Conservation (phyloP, 2,797 vertebrate species). For the Helicolenus hilgendorfi region DNA sequence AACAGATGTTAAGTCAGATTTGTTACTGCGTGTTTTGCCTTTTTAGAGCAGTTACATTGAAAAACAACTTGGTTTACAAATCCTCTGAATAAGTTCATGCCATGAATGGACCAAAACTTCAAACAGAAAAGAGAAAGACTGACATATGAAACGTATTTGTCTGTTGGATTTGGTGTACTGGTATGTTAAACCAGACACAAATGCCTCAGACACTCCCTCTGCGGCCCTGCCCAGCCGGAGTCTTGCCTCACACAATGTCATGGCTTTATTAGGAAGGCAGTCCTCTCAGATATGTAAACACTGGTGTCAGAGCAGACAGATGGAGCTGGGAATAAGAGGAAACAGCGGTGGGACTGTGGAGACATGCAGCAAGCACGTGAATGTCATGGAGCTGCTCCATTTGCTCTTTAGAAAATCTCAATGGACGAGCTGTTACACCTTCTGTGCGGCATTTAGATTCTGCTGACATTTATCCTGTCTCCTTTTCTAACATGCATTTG, state of each 20-base stretch:
- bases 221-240: neutral
- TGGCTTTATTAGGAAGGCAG: slow-evolving; percentile 65
- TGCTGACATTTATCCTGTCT: neutral
- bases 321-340: slow-evolving; percentile 29
- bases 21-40: too few species aligned
- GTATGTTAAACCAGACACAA: neutral
- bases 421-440: neutral
- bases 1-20: neutral
- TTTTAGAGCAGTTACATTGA: neutral
- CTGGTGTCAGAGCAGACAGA: slow-evolving; percentile 23
- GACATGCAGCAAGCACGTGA: neutral
- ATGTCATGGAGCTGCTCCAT: neutral
- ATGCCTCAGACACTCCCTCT: neutral
- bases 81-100: neutral
- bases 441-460: neutral
- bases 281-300: slow-evolving; percentile 68
- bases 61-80: neutral
- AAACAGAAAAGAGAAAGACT: neutral
- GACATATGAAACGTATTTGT: neutral
- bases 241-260: slow-evolving; percentile 22
- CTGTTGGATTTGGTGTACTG: neutral
- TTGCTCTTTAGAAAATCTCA: neutral
- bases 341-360: neutral
- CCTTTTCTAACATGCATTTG: neutral
- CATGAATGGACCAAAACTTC: neutral